Evolutionary conservation across 2,113 vertebrate species (phyloP), one percentile per base, ranked within the genome.

Genomic region (Petrocephalus zakoni): DNA sequence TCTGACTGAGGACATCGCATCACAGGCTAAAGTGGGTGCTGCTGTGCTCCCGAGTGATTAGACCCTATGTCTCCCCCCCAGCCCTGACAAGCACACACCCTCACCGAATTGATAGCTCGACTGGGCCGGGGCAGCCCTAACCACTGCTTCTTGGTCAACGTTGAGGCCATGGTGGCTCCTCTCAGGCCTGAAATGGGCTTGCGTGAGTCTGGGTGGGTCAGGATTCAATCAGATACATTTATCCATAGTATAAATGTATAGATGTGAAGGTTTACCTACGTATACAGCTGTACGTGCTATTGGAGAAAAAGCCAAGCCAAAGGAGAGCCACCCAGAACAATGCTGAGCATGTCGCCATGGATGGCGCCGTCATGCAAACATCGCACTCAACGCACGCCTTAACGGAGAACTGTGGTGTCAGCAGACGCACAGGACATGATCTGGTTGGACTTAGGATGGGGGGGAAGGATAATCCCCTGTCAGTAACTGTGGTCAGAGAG

Each of bases 381-480:
- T 88, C 87, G 83, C 92, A 86, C 90, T 92, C 92, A 92, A 94
- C 93, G 94, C 93, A 94, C 93, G 94, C 94, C 93, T 95, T 93
- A 95, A 95, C 92, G 94, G 93, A 95, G 94, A 91, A 92, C 93
- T 93, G 92, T 93, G 94, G 94, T 92, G 93, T 95, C 93, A 93
- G 93, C 91, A 92, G 93, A 92, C 90, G 90, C 96, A 95, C 92
- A 96, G 93, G 95, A n/a, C 7, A 21, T n/a, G 21, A 61, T 93
- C 94, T 91, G 91, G 89, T 91, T 94, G 4, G 25, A 29, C 90
- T 53, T 88, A 72, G 91, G 91, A 89, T 25, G 88, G 88, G 89
- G 90, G 91, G 87, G 86, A 84, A 90, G 51, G 92, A 91, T 88
- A 89, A 90, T 89, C 91, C 90, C 90, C 88, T 93, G 91, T 93